Conservation (phyloP, 2,797 vertebrate species). For the Brotula barbata region DNA sequence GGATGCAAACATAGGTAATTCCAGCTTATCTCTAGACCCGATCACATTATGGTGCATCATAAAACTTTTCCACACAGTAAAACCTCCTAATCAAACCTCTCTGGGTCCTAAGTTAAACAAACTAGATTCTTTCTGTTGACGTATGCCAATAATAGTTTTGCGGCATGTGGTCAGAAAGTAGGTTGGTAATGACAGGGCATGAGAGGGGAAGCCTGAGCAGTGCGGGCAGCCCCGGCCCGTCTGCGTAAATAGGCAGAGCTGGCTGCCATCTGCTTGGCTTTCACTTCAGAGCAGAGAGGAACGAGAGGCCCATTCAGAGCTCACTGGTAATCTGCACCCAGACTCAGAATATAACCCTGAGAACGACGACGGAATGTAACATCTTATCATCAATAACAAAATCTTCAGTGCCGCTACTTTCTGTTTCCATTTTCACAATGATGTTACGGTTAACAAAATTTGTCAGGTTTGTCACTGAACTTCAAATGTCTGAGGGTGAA, state of each 20-base stretch:
- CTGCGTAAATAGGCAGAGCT: conserved; percentile 62
- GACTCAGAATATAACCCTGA: no score
- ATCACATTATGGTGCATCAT: conserved; percentile 22
- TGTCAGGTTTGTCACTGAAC: no score
- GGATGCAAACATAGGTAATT: conserved; percentile 21
- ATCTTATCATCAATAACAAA: no score
- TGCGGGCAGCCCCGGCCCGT: conserved; percentile 24
- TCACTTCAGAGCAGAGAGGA: conserved; percentile 49
- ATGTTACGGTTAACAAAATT: no score
- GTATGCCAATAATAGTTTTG: conserved; percentile 54
- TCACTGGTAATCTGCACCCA: conserved; percentile 25
- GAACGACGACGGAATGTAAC: neutral
- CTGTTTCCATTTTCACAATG: no score
- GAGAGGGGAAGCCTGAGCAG: conserved; percentile 33
- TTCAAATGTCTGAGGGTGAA: no score
- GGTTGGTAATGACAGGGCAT: conserved; percentile 69
- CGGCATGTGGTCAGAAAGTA: conserved; percentile 52
- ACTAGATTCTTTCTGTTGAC: conserved; percentile 20
- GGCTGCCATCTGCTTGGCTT: conserved; percentile 65
- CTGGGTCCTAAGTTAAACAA: conserved; percentile 22
- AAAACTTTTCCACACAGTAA: conserved; percentile 43
- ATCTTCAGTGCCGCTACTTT: no score
- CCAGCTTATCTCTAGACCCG: neutral
- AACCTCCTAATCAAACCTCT: conserved; percentile 24
- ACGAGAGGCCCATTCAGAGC: neutral